Evolutionary conservation across 1,140 invertebrate species (phyloP), one percentile per base, ranked within the genome.

Genomic region (Drosophila auraria): DNA sequence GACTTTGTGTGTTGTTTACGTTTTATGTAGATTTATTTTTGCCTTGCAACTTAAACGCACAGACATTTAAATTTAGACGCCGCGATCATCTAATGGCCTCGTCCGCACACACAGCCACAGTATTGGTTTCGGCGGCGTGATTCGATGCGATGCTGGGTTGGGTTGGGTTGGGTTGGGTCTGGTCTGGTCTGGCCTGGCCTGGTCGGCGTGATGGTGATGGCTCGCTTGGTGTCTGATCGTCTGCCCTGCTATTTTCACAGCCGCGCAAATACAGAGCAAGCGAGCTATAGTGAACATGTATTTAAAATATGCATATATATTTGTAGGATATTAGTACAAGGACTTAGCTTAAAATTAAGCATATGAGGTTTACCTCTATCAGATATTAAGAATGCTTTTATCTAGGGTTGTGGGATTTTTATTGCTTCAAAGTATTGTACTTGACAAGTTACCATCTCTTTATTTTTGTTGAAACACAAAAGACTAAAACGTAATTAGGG

Each of bases 21-120:
- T 80, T 80, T 80, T 81, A 81, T 87, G 73, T 89, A 81, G 73
- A 89, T 87, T 89, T 87, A 87, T 87, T 89, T 87, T 89, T 89
- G 77, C 80, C 70, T 81, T 87, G 81, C 83, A 91, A 91, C 75
- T 82, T 77, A 90, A 90, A 90, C 86, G 86, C 82, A 90, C 86
- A 91, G 79, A 82, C 79, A 82, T 90, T 82, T 90, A 90, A 90
- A 90, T 90, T 86, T 90, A 90, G 86, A 68, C 66, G 54, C 63
- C 38, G 66, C 81, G 82, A 89, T 84, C 81, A 84, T 87, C 84
- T 87, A 89, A 87, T 83, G 83, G 84, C 86, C 86, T 84, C 84
- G 78, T 61, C 70, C 62, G 60, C 53, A 51, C 70, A 73, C 68
- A 60, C 40, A 60, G 20, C 63, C 30, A 7, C 27, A 56, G 33